Conservation (phyloP, 1,140 invertebrate genomes). For the Diorhabda carinulata region DNA sequence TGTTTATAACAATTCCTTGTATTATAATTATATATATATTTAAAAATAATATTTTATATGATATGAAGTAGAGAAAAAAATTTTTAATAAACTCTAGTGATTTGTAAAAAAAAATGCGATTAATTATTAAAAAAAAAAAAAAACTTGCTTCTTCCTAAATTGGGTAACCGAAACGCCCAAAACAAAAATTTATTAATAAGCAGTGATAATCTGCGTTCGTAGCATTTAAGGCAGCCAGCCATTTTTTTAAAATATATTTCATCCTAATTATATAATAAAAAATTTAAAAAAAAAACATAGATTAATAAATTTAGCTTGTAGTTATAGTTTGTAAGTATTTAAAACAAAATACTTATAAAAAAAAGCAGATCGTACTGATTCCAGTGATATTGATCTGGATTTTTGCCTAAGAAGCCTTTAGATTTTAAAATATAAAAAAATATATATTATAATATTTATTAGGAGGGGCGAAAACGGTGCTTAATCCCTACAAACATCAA, state of each 20-base stretch:
- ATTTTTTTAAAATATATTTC: constrained; percentile 40
- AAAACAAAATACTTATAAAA: constrained; percentile 36
- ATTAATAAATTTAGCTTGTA: constrained; percentile 13
- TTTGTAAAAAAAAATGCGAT: neutral
- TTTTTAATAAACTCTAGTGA: neutral
- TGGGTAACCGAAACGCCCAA: constrained; percentile 18
- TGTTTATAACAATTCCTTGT: too few relatives aligned
- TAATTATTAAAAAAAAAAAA: constrained; percentile 8
- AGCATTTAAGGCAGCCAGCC: constrained; percentile 40
- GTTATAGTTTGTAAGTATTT: constrained; percentile 41
- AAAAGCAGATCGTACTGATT: constrained; percentile 40
- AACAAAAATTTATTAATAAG: constrained; percentile 10
- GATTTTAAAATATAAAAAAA: constrained; percentile 40
- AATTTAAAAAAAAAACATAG: neutral
- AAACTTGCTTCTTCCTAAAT: constrained; percentile 33
- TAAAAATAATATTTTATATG: neutral
- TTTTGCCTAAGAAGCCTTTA: constrained; percentile 48
- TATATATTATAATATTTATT: constrained; percentile 22
- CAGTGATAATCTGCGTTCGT: constrained; percentile 30
- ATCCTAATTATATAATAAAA: constrained; percentile 29
- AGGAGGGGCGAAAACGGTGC: constrained; percentile 12
- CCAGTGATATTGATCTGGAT: constrained; percentile 40
- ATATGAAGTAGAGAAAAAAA: neutral
- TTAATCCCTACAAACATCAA: neutral
- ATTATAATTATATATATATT: too few relatives aligned